Evolutionary conservation across 2,888 invertebrate species (phyloP).

Genomic region (Toxonevra muliebris): DNA sequence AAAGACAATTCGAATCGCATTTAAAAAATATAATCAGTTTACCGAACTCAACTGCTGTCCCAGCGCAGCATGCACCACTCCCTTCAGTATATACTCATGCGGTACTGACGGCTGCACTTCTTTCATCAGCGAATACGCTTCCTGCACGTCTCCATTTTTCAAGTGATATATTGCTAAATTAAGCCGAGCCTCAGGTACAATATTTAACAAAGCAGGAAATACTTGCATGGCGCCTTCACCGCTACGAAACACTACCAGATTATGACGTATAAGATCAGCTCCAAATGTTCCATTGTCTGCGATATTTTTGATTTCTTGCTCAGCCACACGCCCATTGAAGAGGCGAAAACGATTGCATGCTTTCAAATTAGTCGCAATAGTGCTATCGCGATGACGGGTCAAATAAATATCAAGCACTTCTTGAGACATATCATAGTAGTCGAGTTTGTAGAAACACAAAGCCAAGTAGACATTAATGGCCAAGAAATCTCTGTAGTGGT

Average conservation of each 20-base stretch:
- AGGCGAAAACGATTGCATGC: constrained; percentile 78
- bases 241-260: constrained; percentile 91
- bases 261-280: constrained; percentile 92
- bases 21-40: constrained; percentile 35
- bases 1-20: neutral
- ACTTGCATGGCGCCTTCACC: constrained; percentile 93
- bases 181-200: constrained; percentile 94
- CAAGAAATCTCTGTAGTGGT: constrained; percentile 77
- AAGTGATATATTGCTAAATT: constrained; percentile 96
- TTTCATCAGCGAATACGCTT: constrained; percentile 88
- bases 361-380: constrained; percentile 94
- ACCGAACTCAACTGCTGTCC: constrained; percentile 94
- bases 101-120: constrained; percentile 93
- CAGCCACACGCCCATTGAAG: constrained; percentile 94
- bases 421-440: constrained; percentile 98
- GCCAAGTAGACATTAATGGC: constrained; percentile 98
- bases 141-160: constrained; percentile 85
- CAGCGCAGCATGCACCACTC: constrained; percentile 91
- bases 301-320: constrained; percentile 86
- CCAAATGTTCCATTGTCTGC: constrained; percentile 83
- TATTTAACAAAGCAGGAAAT: constrained; percentile 90
- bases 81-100: constrained; percentile 95
- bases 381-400: constrained; percentile 90
- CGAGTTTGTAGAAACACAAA: constrained; percentile 96
- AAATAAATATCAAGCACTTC: constrained; percentile 95